Evolutionary conservation across 1,140 invertebrate genomes (phyloP).

Genomic region (Ladona fulva): DNA sequence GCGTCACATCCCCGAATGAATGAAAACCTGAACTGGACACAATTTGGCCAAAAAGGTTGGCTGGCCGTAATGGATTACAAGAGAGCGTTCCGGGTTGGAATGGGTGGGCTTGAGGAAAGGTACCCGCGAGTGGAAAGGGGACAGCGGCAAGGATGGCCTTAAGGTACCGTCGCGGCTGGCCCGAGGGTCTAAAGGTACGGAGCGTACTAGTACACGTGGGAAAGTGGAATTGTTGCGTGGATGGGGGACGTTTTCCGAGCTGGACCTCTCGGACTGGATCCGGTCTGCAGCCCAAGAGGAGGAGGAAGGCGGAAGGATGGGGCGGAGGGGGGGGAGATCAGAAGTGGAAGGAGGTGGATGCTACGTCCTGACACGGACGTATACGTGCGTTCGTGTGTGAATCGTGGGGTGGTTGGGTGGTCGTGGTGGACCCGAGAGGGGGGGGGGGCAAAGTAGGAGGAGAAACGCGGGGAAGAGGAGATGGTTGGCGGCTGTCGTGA

Average conservation of each 20-base stretch:
- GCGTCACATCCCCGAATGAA: background rate
- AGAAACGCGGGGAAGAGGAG: too few species aligned
- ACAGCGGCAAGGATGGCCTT: background rate
- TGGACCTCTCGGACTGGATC: background rate
- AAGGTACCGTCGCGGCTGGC: too few species aligned
- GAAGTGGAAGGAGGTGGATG: background rate
- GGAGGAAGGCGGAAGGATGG: background rate
- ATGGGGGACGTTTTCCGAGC: background rate
- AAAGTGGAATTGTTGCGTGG: background rate
- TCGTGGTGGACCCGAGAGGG: background rate
- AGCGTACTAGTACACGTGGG: background rate
- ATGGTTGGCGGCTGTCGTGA: too few species aligned
- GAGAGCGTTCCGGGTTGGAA: background rate
- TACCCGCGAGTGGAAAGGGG: background rate
- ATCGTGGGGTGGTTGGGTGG: too few species aligned
- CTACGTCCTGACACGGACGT: background rate
- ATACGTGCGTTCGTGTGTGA: too few species aligned
- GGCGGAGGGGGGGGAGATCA: background rate
- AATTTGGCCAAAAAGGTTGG: slow-evolving; percentile 1
- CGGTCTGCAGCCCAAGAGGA: background rate
- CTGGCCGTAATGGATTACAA: background rate
- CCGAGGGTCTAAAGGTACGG: too few species aligned
- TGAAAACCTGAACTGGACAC: slow-evolving; percentile 8
- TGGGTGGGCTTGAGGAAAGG: background rate
- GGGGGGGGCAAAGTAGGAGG: background rate